A percentile compares a stretch with the other conserved stretches of the same genome.
These are phyloP conservation scores for Drosophila prostipennis DNA, from an alignment of 2,888 invertebrate genomes.

Conservation along the genomic window DNA sequence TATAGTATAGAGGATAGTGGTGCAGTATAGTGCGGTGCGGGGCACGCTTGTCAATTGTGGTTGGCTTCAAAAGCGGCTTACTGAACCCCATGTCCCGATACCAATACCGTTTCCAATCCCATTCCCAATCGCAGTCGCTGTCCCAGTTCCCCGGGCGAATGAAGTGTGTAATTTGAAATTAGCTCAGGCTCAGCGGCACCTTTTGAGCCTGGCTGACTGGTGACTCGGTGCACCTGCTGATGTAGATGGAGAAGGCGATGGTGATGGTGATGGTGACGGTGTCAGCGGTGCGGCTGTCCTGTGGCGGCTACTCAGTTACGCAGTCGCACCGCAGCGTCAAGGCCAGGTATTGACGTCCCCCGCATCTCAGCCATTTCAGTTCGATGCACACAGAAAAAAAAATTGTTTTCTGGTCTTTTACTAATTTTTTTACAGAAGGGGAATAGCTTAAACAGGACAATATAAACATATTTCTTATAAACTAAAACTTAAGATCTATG, in stretches of 20 bases:
- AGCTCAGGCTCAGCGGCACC: conserved; percentile 77
- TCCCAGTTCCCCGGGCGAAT: conserved; percentile 62
- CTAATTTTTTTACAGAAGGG: background rate
- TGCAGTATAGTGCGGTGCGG: conserved; percentile 27
- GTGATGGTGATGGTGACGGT: conserved; percentile 13
- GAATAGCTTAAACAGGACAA: background rate
- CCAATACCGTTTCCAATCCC: conserved; percentile 31
- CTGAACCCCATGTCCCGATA: conserved; percentile 18
- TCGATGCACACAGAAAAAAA: conserved; percentile 13
- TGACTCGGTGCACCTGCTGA: conserved; percentile 65
- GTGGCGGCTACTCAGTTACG: conserved; percentile 77
- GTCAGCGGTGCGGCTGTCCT: conserved; percentile 40
- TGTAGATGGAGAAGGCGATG: background rate
- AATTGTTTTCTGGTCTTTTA: background rate
- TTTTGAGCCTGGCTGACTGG: conserved; percentile 40
- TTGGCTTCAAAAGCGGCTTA: conserved; percentile 68
- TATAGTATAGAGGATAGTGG: background rate
- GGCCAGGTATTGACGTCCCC: conserved; percentile 17
- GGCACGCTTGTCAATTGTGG: conserved; percentile 73
- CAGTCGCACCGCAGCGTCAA: conserved; percentile 47
- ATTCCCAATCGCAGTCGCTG: conserved; percentile 14
- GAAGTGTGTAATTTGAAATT: conserved; percentile 80
- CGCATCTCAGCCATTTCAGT: conserved; percentile 11
- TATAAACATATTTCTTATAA: no score
- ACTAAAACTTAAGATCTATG: no score